phyloP scores from a whole-genome alignment of 2,888 invertebrate genomes.

The Strigamia maritima region DNA sequence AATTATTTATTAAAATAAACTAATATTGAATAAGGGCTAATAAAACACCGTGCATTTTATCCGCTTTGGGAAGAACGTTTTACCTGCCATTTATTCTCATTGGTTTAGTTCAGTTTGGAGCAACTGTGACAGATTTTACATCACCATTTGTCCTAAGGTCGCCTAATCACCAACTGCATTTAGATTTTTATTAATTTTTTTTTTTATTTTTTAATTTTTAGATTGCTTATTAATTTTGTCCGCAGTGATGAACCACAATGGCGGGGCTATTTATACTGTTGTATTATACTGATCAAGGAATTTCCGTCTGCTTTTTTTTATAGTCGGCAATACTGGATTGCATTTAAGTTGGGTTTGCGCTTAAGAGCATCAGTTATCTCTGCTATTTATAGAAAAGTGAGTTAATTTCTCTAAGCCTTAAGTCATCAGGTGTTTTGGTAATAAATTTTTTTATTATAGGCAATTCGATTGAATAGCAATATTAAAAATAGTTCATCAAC shows the following conservation, averaged over 20 bases:
- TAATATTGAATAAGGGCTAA: no score
- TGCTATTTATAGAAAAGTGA: neutral
- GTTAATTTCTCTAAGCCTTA: neutral
- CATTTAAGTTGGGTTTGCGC: neutral
- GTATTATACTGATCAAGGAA: neutral
- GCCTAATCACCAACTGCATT: no score
- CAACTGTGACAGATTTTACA: no score
- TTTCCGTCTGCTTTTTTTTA: neutral
- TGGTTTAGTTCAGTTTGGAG: no score
- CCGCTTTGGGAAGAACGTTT: slow-evolving; percentile 23
- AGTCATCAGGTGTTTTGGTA: neutral
- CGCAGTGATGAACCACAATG: neutral
- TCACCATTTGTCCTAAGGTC: no score
- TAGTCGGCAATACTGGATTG: neutral
- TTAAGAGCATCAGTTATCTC: neutral
- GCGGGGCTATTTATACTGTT: neutral
- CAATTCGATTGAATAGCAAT: neutral
- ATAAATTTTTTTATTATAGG: neutral
- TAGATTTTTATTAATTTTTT: no score
- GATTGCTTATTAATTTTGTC: no score
- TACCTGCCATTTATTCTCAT: slow-evolving; percentile 36
- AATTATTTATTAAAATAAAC: no score
- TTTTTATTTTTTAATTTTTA: no score
- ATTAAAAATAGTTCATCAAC: neutral
- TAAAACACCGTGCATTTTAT: no score